A percentile compares a stretch with the other conserved stretches of the same genome.
phyloP scores from a whole-genome alignment of 2,113 vertebrate genomes.

The Etheostoma spectabile region DNA sequence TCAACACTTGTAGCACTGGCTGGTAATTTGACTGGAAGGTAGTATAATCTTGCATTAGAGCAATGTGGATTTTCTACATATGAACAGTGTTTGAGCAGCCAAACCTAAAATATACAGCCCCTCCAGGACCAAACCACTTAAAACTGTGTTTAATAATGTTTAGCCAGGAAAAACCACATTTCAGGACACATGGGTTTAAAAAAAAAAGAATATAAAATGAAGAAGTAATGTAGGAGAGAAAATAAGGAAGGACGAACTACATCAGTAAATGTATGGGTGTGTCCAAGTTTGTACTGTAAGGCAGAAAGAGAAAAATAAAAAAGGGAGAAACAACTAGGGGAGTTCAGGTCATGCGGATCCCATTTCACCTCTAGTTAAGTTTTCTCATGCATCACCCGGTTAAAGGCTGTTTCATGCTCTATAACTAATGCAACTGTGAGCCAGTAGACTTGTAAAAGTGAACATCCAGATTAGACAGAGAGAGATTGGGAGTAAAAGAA shows the following conservation, averaged over 20 bases:
- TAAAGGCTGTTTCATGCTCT: slow-evolving; percentile 73
- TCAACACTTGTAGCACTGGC: slow-evolving; percentile 1
- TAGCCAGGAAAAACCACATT: slow-evolving; percentile 34
- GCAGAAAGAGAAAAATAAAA: slow-evolving; percentile 5
- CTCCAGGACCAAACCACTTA: slow-evolving; percentile 17
- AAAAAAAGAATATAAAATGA: background rate
- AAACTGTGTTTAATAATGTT: slow-evolving; percentile 44
- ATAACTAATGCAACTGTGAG: slow-evolving; percentile 60
- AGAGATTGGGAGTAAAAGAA: slow-evolving; percentile 16
- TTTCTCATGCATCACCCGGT: slow-evolving; percentile 61
- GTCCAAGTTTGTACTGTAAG: slow-evolving; percentile 40
- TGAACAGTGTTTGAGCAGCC: slow-evolving; percentile 5
- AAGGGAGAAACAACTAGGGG: slow-evolving; percentile 5
- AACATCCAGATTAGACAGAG: slow-evolving; percentile 47
- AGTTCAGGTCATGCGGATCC: slow-evolving; percentile 59
- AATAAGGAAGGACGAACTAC: background rate
- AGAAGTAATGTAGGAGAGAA: slow-evolving; percentile 1
- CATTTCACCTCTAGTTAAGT: slow-evolving; percentile 70
- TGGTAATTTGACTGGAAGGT: slow-evolving; percentile 27
- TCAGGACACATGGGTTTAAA: slow-evolving; percentile 21
- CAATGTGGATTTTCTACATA: slow-evolving; percentile 14
- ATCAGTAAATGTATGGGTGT: slow-evolving; percentile 15
- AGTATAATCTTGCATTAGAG: background rate
- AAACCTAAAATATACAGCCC: slow-evolving; percentile 25
- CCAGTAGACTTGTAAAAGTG: slow-evolving; percentile 67